A percentile compares a stretch with the other conserved stretches of the same genome.
Conservation (phyloP, 2,888 invertebrate species). For the Polyommatus icarus region DNA sequence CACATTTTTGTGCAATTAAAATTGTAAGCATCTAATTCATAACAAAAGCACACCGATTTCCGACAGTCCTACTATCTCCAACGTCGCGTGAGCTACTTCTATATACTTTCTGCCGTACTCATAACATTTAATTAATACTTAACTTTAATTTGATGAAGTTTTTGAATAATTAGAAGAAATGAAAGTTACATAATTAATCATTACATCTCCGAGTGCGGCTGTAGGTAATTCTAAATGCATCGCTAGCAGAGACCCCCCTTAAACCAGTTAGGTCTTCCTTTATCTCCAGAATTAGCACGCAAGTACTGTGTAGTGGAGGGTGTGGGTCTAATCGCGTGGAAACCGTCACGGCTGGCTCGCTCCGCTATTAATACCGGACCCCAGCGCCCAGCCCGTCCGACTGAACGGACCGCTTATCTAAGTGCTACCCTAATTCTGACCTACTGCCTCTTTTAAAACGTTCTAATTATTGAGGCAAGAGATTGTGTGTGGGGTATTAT, state of each 20-base stretch:
- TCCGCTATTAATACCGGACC: slow-evolving; percentile 49
- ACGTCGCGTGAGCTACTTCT: no score
- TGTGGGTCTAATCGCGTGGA: slow-evolving; percentile 42
- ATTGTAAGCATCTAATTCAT: no score
- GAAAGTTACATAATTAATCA: not conserved
- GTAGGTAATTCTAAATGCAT: not conserved
- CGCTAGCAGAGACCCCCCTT: not conserved
- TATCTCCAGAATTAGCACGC: slow-evolving; percentile 28
- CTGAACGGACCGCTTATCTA: slow-evolving; percentile 49
- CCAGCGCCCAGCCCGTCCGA: slow-evolving; percentile 35
- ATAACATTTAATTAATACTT: no score
- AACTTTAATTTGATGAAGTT: no score
- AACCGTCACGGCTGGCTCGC: slow-evolving; percentile 58
- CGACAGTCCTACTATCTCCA: no score
- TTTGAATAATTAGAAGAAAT: no score
- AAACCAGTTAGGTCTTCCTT: slow-evolving; percentile 14
- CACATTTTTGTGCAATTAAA: no score
- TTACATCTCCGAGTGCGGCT: not conserved
- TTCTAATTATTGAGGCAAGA: not conserved
- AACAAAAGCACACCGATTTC: no score
- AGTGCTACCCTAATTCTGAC: slow-evolving; percentile 32
- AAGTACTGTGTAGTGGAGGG: slow-evolving; percentile 34
- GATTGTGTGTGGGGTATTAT: not conserved
- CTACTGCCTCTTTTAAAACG: slow-evolving; percentile 23
- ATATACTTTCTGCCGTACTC: no score